Base-by-base conservation (phyloP, 1,140 invertebrate species). In the Camponotus vicinus region DNA sequence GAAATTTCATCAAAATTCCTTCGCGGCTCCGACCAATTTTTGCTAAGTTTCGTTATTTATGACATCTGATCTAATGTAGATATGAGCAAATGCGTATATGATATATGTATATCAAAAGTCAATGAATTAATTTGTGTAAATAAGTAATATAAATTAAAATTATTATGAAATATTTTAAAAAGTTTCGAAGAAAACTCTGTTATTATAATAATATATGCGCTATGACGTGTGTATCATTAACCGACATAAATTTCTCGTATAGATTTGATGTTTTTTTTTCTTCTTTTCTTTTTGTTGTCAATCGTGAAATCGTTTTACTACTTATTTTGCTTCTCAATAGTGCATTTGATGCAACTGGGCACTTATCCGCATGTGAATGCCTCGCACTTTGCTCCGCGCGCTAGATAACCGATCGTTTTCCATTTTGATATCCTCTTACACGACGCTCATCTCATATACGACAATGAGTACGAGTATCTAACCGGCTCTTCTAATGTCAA, bases 351-450 rank as follows among this genome's bases (percentile, higher is more conserved):
- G 82, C 86, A 90, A 27, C 37, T 59, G 34, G 71, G 75, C 83
- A 85, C 52, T 86, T 77, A 66, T 37, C 45, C 73, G 42, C 34
- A 45, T 57, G 52, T 59, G 71, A 89, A 89, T 78, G 70, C 61
- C 27, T 52, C 49, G 15, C 45, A 55, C 75, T 69, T 59, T 84
- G 55, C 32, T 79, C 77, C 9, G 27, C 57, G 27, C 61, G 40
- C 59, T 18, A 18, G 13, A 57, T 73, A 85, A 88, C 90, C 89
- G 86, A 90, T 85, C 66, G 66, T 76, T 88, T 90, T 90, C 86
- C 88, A 88, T 86, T 90, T 90, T 63, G 42, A 82, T 85, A 73
- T 90, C 76, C 57, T 85, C 83, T 77, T 85, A 71, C 57, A 63
- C 45, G 77, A 64, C 27, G 15, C 67, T n/a, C 32, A 13, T 27